Conservation (phyloP, 2,888 invertebrate species). For the Galerucella calmariensis region DNA sequence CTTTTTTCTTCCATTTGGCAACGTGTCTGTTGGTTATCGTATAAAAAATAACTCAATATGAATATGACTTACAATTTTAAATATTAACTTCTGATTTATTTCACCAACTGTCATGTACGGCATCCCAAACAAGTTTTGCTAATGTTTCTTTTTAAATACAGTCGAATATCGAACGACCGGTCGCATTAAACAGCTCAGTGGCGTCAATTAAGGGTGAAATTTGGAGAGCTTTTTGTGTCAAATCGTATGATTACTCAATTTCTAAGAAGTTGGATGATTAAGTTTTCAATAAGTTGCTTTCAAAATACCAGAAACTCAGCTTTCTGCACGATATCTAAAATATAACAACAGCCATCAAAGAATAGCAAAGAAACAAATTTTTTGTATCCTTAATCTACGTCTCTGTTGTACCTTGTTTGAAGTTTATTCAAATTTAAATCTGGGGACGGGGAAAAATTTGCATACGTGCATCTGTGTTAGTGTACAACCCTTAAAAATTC, state of each 20-base stretch:
- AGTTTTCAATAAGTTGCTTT: no score
- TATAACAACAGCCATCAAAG: no score
- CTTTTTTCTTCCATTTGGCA: neutral
- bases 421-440: conserved; percentile 53
- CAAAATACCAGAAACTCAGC: no score
- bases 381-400: neutral
- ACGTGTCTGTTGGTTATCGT: neutral
- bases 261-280: no score
- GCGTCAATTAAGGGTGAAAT: conserved; percentile 1
- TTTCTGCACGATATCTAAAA: no score
- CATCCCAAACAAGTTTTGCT: conserved; percentile 47
- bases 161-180: conserved; percentile 45
- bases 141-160: conserved; percentile 43
- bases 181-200: conserved; percentile 26
- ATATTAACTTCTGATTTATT: conserved; percentile 54
- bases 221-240: no score
- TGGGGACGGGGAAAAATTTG: conserved; percentile 50
- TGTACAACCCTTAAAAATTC: conserved; percentile 51
- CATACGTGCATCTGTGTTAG: conserved; percentile 54
- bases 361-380: neutral
- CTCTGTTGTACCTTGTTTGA: conserved; percentile 43
- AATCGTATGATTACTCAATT: no score
- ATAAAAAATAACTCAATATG: conserved; percentile 47
- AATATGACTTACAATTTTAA: conserved; percentile 51
- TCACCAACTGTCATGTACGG: conserved; percentile 51